Evolutionary conservation across 1,140 invertebrate species (phyloP), one percentile per base, ranked within the genome.

Genomic region (Aphelinus certus): DNA sequence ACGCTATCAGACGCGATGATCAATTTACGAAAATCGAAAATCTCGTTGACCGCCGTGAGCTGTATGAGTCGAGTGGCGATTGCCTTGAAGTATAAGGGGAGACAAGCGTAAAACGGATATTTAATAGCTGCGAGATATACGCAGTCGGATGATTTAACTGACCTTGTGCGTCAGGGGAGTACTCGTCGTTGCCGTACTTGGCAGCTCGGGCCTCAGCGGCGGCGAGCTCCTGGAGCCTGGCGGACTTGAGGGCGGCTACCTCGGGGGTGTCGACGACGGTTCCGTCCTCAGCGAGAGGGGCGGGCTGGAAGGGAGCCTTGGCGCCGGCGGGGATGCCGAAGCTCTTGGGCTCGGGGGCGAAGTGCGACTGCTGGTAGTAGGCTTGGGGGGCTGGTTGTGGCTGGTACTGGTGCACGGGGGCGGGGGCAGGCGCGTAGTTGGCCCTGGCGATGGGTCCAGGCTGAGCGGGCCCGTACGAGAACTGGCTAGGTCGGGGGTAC

Each of bases 261-360:
- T 89, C 91, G 58, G 91, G 90, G 5, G 91, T 92, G 84, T 92
- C 91, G 26, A 91, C 82, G 42, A 89, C 86, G 51, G 85, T 88
- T 0, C 88, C 88, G 78, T 91, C 90, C 53, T 90, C 89, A 43
- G 90, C 90, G 5, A 92, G 85, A 0, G 90, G 90, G 46, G 90
- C 90, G 46, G 90, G 90, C 2, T 83, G 72, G 62, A 87, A 88
- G 7, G 77, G 81, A 43, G 79, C 69, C 71, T 83, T 78, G 68
- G 72, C 74, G 46, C 76, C 62, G 6, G 73, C 67, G 0, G 79
- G 72, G 0, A 78, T 45, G 4, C 72, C 47, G 76, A 81, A 86
- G 43, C 78, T 78, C 64, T 82, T 83, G 4, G 80, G 80, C 0
- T 73, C 71, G 3, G 79, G 76, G 0, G 71, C 74, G 7, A 77